phyloP scores from a whole-genome alignment of 2,113 vertebrate species.

The Aldabrachelys gigantea region DNA sequence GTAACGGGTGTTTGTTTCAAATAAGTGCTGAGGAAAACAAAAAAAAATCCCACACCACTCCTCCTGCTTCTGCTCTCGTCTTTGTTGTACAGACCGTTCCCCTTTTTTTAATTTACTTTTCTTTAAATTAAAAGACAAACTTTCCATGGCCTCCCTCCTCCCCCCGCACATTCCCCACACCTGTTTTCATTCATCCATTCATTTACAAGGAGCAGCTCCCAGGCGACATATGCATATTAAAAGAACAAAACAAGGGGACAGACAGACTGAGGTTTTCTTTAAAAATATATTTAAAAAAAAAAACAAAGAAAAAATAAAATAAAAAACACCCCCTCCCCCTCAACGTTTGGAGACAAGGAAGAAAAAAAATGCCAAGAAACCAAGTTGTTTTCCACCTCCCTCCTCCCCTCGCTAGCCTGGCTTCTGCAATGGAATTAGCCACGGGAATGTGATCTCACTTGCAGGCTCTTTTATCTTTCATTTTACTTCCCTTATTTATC shows the following conservation, averaged over 20 bases:
- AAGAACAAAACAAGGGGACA: neutral
- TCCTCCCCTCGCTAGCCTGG: neutral
- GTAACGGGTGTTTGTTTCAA: neutral
- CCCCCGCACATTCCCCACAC: slow-evolving; percentile 50
- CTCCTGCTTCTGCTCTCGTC: neutral
- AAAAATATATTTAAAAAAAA: neutral
- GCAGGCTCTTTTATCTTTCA: slow-evolving; percentile 25
- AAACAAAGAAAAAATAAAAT: neutral
- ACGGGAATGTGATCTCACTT: neutral
- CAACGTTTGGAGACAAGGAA: accelerated
- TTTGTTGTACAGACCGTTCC: slow-evolving; percentile 59
- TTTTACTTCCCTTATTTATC: neutral
- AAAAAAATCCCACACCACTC: neutral
- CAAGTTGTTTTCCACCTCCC: slow-evolving; percentile 33
- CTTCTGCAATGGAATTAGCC: neutral
- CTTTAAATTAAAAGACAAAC: neutral
- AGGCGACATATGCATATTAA: neutral
- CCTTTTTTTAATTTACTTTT: neutral
- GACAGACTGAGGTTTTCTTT: accelerated
- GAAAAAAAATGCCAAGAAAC: neutral
- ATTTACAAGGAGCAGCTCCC: neutral
- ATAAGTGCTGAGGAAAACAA: neutral
- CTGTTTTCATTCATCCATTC: slow-evolving; percentile 67
- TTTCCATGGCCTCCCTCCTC: neutral
- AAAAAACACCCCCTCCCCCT: accelerated